Conservation (phyloP, 2,113 vertebrate species). For the Dasyprocta punctata region DNA sequence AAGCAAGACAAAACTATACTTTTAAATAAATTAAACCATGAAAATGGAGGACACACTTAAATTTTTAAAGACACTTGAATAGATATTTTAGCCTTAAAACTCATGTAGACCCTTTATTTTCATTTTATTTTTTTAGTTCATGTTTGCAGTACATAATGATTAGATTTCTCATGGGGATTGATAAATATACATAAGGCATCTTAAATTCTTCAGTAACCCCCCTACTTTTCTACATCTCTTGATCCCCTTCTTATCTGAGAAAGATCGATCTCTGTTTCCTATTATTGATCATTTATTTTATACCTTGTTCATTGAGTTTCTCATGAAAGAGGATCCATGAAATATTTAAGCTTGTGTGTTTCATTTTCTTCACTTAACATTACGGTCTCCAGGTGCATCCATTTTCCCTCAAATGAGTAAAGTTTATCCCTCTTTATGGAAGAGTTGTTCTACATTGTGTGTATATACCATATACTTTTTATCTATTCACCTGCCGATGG, state of each 20-base stretch:
- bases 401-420: not conserved
- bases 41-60: conserved; percentile 14
- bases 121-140: not conserved
- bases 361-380: not conserved
- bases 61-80: conserved; percentile 56
- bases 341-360: not conserved
- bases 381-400: not conserved
- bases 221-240: not conserved
- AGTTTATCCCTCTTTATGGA: not conserved
- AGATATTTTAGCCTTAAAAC: not conserved
- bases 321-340: not conserved
- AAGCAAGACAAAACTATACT: not conserved
- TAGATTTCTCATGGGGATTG: not conserved
- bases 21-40: not conserved
- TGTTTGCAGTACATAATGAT: not conserved
- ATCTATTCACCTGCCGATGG: not conserved
- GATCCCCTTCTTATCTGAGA: not conserved
- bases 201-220: too few species aligned
- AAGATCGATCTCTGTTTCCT: not conserved
- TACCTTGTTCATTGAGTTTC: not conserved
- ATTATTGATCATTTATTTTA: not conserved
- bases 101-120: too few species aligned
- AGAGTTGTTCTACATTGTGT: not conserved
- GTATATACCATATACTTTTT: not conserved
- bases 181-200: not conserved